Evolutionary conservation across 1,140 invertebrate species (phyloP), one percentile per base, ranked within the genome.

Genomic region (Eurosta solidaginis): DNA sequence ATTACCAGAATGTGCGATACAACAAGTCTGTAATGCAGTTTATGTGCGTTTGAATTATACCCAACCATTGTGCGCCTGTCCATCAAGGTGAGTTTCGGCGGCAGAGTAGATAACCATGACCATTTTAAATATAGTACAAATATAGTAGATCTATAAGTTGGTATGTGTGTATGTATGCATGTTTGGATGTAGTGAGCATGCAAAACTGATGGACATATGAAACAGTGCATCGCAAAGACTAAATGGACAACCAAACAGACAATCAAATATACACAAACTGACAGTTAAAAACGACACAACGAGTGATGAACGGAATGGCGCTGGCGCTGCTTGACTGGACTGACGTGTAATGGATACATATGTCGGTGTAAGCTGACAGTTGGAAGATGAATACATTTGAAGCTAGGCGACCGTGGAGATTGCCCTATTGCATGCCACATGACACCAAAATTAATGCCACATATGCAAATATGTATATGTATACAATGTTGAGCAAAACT

Each of bases 11-110:
- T 97, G 96, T 88, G 96, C 96, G 75, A 95, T 96, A 81, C 96
- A 97, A 90, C 94, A 95, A 91, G 94, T 95, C 77, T 97, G 96
- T 89, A 97, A 96, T 87, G 96, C 96, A 0, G 95, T 97, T 74
- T 97, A 97, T 89, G 93, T 96, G 36, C 90, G 96, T 77, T 88
- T 97, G 74, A 97, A 97, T 89, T 96, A 96, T 89, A 97, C 96
- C 29, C 96, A 97, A 87, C 95, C 95, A 17, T 89, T 97, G 78
- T 97, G 96, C 88, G 95, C 95, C 74, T 97, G 96, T 90, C 94
- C 96, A 29, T 91, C 91, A 47, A 90, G 94, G 87, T 88, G 80
- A 85, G 80, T 78, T 74, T 68, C n/a, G 17, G 20, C 76, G 50
- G 14, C 47, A 25, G 3, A 17, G 33, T 10, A 36, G 45, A 25